Evolutionary conservation across 2,888 invertebrate species (phyloP), one percentile per base, ranked within the genome.

Genomic region (Mimumesa dahlbomi): DNA sequence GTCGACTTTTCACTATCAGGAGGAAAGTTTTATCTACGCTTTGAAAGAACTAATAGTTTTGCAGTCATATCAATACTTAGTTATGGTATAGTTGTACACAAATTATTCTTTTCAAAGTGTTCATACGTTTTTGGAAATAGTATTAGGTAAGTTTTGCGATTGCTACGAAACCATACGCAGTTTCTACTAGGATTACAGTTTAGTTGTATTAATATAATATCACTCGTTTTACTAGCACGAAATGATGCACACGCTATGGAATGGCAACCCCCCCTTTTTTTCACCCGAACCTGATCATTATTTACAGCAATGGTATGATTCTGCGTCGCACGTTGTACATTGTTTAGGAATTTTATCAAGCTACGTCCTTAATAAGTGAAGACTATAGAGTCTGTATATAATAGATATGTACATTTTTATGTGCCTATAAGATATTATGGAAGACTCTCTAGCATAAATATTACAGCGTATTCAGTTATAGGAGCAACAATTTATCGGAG

Each of bases 351-450:
- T 7, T 14, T 34, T 14, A 11, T 6, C 18, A 59, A 7, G 5
- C 9, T 46, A 40, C 22, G 6, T 21, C 25, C 34, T 29, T 56
- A 34, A 50, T 25, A 43, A 40, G 38, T 54, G 61, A 61, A 68
- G 61, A 68, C 29, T 50, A 50, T 42, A 46, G 40, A 52, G 16
- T 13, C 16, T 13, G 29, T 42, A 43, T 7, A 31, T 42, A 36
- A 5, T 21, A 43, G n/a, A n/a, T n/a, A n/a, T n/a, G n/a, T 36
- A 43, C 25, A 29, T 46, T 25, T 53, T 36, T 53, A 22, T 21
- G 48, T 58, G 63, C 43, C 34, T 25, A 49, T 54, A 54, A 45
- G 61, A 22, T 13, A 53, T 42, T 36, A 38, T 63, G 58, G 64
- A 72, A 64, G 59, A 70, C 54, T 13, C 21, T 52, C 18, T 59